phyloP scores from a whole-genome alignment of 2,888 invertebrate genomes.

The Erynnis tages region DNA sequence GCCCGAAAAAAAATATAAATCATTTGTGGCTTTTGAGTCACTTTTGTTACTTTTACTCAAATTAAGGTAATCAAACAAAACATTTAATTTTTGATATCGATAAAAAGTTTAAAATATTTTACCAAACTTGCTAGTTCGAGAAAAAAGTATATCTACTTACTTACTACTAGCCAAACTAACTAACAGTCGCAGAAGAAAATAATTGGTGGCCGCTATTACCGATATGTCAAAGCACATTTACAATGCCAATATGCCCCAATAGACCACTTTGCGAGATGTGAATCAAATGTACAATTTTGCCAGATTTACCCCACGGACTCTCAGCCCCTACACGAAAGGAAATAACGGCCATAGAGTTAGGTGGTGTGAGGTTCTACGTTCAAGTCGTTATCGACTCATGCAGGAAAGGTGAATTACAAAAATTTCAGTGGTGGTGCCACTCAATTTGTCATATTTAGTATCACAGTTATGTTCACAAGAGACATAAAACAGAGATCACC shows the following conservation, averaged over 20 bases:
- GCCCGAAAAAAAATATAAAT: no score
- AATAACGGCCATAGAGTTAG: slow-evolving; percentile 74
- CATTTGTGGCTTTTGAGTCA: no score
- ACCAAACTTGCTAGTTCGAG: no score
- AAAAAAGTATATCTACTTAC: no score
- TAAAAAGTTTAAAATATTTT: no score
- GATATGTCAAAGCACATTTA: slow-evolving; percentile 41
- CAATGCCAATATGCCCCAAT: slow-evolving; percentile 56
- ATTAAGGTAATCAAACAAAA: no score
- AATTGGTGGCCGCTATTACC: slow-evolving; percentile 71
- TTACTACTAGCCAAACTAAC: slow-evolving; percentile 17
- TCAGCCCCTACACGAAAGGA: slow-evolving; percentile 48
- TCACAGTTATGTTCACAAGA: slow-evolving; percentile 1
- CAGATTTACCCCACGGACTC: slow-evolving; percentile 68
- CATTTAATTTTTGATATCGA: no score
- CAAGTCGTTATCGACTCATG: slow-evolving; percentile 70
- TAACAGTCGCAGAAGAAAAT: slow-evolving; percentile 28
- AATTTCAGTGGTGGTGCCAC: slow-evolving; percentile 59
- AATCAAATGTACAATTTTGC: slow-evolving; percentile 64
- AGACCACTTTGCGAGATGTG: slow-evolving; percentile 47
- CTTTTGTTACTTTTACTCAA: no score
- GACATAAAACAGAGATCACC: slow-evolving; percentile 24
- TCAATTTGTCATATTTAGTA: slow-evolving; percentile 40
- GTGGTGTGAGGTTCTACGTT: slow-evolving; percentile 57
- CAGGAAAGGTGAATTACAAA: slow-evolving; percentile 55